These are phyloP conservation scores for Labeo rohita DNA, from an alignment of 2,113 vertebrate genomes.

Conservation along the genomic window DNA sequence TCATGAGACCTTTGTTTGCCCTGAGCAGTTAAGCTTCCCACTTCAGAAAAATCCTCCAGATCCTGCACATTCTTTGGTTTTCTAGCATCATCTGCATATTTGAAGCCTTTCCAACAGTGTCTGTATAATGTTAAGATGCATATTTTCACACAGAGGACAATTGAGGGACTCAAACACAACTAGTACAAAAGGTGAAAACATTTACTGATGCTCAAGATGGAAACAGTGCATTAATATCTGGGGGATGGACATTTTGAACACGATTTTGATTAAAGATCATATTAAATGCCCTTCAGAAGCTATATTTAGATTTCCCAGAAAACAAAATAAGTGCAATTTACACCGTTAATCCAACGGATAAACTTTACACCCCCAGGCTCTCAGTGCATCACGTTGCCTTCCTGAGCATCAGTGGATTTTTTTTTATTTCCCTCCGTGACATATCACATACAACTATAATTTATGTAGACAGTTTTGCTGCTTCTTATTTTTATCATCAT, in stretches of 20 bases:
- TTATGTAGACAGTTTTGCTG: not conserved
- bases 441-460: not conserved
- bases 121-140: not conserved
- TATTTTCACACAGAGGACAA: not conserved
- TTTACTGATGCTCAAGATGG: not conserved
- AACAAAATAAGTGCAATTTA: not conserved
- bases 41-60: not conserved
- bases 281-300: not conserved
- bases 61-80: not conserved
- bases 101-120: not conserved
- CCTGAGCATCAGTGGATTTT: not conserved
- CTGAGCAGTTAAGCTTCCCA: not conserved
- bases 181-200: not conserved
- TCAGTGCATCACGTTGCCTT: not conserved
- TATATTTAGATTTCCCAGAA: not conserved
- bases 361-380: not conserved
- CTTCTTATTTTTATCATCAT: not conserved
- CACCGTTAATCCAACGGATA: not conserved
- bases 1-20: not conserved
- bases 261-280: not conserved
- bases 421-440: not conserved
- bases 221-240: not conserved
- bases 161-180: not conserved
- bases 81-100: not conserved
- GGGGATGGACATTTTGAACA: not conserved